Evolutionary conservation across 2,113 vertebrate genomes (phyloP), one percentile per base, ranked within the genome.

Genomic region (Sturnira hondurensis): DNA sequence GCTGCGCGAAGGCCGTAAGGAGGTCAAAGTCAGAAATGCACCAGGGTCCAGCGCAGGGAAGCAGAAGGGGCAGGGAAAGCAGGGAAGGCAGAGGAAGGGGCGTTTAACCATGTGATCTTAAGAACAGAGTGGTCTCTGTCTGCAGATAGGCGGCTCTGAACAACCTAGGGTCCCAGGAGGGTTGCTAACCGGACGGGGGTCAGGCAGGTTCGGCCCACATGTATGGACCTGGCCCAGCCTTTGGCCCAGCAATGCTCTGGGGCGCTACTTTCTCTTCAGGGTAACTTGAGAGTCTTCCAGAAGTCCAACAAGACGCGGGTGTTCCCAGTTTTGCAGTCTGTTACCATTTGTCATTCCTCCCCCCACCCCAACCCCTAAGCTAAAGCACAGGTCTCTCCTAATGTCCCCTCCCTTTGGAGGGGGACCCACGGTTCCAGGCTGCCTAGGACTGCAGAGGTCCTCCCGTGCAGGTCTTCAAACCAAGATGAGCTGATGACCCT

Each of bases 11-110:
- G 22, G 12, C 28, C 26, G 36, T 19, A 28, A 3, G 5, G 54
- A 92, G 38, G 65, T 68, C 61, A 86, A 91, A 89, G 83, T 45
- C 4, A 28, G 54, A n/a, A 82, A 58, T 7, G 11, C 24, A 33
- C 16, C 22, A 71, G 86, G 16, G 52, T 81, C 50, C 89, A 26
- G 47, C 12, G 81, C 45, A 54, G 19, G 82, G 80, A 93, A 89
- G 92, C 13, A n/a, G n/a, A 89, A 61, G 13, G n/a, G 41, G 41
- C 9, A 20, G 41, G 74, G 14, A 19, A n/a, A 81, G 54, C 41
- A 68, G 19, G 24, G 24, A 28, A 70, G 16, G 73, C 15, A 20
- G 28, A 36, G 52, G 58, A 81, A 54, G 22, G 5, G 33, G 10
- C 6, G 15, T 43, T 9, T 50, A 52, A 31, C 11, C 15, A 1